Percentiles rank a stretch among this genome's conserved stretches.
Evolutionary conservation across 2,888 invertebrate genomes (phyloP).

Genomic region (Drosophila seclusa): DNA sequence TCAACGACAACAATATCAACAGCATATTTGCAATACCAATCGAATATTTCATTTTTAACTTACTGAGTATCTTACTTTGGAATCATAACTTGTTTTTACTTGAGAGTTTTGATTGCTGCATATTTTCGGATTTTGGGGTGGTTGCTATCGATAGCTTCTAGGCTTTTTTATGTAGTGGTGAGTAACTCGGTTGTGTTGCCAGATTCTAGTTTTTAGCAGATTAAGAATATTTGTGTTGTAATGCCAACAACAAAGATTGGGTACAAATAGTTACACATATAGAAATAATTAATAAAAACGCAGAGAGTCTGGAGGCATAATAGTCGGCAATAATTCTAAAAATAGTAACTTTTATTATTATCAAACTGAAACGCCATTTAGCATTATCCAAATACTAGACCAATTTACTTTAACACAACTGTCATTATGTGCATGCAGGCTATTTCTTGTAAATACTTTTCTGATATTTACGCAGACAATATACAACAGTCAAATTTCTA

Average conservation of each 20-base stretch:
- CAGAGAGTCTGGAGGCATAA: background rate
- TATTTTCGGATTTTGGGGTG: slow-evolving; percentile 12
- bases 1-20: background rate
- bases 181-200: slow-evolving; percentile 58
- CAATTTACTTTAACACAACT: background rate
- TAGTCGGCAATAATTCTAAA: background rate
- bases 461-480: slow-evolving; percentile 18
- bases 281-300: background rate
- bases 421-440: background rate
- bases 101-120: slow-evolving; percentile 17
- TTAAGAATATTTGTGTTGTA: slow-evolving; percentile 20
- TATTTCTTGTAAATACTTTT: background rate
- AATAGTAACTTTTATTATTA: background rate
- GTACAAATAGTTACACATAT: background rate
- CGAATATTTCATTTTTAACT: background rate
- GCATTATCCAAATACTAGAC: background rate
- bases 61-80: slow-evolving; percentile 9
- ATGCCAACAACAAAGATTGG: slow-evolving; percentile 24
- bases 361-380: background rate
- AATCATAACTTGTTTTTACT: slow-evolving; percentile 17
- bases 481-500: slow-evolving; percentile 20
- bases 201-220: slow-evolving; percentile 18
- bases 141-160: slow-evolving; percentile 26
- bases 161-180: slow-evolving; percentile 12
- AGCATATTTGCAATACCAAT: background rate